Conservation (phyloP, 2,888 invertebrate genomes). For the Scrobipalpa atriplicella region DNA sequence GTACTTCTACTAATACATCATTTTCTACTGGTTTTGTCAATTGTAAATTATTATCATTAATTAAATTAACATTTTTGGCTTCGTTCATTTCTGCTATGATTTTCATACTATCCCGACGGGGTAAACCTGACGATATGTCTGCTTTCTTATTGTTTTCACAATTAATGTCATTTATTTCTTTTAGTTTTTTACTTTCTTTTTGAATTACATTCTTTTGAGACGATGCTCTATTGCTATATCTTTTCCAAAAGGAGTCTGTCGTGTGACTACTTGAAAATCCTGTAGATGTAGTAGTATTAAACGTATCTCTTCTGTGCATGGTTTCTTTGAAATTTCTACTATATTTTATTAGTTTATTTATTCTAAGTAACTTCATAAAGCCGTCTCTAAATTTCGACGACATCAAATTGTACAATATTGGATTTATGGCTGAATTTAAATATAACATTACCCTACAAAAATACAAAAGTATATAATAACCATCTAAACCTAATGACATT, state of each 20-base stretch:
- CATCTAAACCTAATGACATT: conserved; percentile 88
- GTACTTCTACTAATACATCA: conserved; percentile 55
- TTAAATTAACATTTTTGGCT: conserved; percentile 43
- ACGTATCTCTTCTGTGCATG: conserved; percentile 85
- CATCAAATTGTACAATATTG: conserved; percentile 95
- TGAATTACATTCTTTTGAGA: conserved; percentile 68
- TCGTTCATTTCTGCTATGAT: conserved; percentile 71
- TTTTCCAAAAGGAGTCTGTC: conserved; percentile 84
- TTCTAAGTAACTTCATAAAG: conserved; percentile 85
- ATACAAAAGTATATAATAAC: conserved; percentile 91
- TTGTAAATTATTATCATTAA: conserved; percentile 33
- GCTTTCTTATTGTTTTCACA: conserved; percentile 71
- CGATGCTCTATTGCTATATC: conserved; percentile 81
- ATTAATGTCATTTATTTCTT: conserved; percentile 52
- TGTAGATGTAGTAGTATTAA: conserved; percentile 85
- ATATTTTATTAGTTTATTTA: conserved; percentile 73
- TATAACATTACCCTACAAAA: conserved; percentile 94
- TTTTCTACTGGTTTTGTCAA: conserved; percentile 32
- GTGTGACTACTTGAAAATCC: conserved; percentile 83
- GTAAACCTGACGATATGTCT: conserved; percentile 53
- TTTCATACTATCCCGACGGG: conserved; percentile 77
- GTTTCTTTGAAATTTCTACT: conserved; percentile 73
- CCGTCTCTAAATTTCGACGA: conserved; percentile 95
- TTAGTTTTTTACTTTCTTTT: conserved; percentile 66
- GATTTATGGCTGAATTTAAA: conserved; percentile 95